Percentiles rank a stretch among this genome's conserved stretches.
Conservation (phyloP, 2,113 vertebrate species). For the Cyprinus carpio region DNA sequence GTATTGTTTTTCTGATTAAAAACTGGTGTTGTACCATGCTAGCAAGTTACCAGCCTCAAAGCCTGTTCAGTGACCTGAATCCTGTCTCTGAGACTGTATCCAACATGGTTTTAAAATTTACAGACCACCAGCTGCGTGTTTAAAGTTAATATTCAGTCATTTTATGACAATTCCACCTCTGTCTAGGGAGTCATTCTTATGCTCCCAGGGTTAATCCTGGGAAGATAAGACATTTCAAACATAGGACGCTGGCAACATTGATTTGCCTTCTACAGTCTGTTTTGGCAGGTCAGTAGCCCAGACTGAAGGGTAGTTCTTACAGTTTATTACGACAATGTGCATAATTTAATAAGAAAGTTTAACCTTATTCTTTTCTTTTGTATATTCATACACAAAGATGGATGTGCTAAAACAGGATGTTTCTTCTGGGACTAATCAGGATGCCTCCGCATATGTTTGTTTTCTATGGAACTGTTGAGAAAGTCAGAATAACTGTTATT, state of each 20-base stretch:
- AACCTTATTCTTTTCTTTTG: not conserved
- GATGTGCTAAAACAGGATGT: conserved; percentile 9
- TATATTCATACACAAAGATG: not conserved
- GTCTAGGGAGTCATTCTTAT: not conserved
- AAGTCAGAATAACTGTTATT: not conserved
- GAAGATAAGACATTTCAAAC: not conserved
- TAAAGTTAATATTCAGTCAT: conserved; percentile 32
- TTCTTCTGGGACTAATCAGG: not conserved
- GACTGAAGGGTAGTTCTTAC: not conserved
- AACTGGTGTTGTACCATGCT: not conserved
- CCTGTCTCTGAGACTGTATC: not conserved
- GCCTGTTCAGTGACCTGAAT: not conserved
- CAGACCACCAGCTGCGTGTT: not conserved
- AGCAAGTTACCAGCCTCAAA: not conserved
- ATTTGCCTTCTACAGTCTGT: not conserved
- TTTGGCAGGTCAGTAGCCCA: not conserved
- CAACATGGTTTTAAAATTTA: not conserved
- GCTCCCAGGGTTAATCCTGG: not conserved
- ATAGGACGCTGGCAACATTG: not conserved
- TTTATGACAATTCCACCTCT: not conserved
- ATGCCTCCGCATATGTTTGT: not conserved
- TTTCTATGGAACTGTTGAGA: not conserved
- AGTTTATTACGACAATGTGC: not conserved
- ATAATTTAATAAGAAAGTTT: not conserved
- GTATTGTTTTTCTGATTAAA: not conserved